Conservation (phyloP, 2,888 invertebrate genomes). For the Polietes domitor region DNA sequence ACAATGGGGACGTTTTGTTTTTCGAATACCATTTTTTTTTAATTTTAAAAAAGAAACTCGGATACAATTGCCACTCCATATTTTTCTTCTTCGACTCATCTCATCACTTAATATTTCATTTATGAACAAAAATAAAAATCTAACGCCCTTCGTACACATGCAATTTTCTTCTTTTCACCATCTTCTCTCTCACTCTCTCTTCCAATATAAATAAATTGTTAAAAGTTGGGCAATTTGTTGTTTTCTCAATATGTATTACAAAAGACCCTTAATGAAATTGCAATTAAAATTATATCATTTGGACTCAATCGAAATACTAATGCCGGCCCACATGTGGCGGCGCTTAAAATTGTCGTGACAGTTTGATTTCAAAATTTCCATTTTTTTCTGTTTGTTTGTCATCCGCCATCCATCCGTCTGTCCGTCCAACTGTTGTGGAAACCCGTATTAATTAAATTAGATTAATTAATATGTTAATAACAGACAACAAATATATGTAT, state of each 20-base stretch:
- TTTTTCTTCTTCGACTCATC: too few relatives aligned
- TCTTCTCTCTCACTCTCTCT: too few relatives aligned
- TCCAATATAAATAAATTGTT: too few relatives aligned
- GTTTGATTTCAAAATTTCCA: neutral
- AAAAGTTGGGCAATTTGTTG: neutral
- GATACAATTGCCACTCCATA: too few relatives aligned
- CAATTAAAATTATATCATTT: neutral
- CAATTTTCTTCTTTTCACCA: too few relatives aligned
- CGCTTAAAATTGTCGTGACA: conserved; percentile 24
- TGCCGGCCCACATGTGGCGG: conserved; percentile 38
- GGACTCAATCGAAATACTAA: neutral
- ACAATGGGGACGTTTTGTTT: too few relatives aligned
- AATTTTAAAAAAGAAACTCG: too few relatives aligned
- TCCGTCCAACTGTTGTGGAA: neutral
- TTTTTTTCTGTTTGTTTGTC: conserved; percentile 7
- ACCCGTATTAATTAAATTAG: conserved; percentile 38
- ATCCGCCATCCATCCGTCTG: neutral
- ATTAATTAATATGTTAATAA: conserved; percentile 50
- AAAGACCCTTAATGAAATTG: neutral
- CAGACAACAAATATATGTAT: conserved; percentile 34
- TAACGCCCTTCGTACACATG: too few relatives aligned
- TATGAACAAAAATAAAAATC: too few relatives aligned
- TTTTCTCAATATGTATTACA: neutral
- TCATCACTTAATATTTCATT: too few relatives aligned
- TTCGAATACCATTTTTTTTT: too few relatives aligned